Conservation (phyloP, 2,888 invertebrate species). For the Cerceris rybyensis region DNA sequence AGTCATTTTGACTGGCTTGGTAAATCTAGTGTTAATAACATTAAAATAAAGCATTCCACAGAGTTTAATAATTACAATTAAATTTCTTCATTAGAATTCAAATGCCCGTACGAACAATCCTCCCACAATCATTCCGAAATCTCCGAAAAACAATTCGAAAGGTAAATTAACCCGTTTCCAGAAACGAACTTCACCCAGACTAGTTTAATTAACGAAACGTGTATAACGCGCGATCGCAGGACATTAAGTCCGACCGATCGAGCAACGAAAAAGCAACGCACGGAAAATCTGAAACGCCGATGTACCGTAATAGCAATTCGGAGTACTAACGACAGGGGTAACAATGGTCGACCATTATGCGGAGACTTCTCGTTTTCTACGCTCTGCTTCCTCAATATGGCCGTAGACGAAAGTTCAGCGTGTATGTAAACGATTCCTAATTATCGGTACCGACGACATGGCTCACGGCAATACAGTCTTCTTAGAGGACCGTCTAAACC, state of each 20-base stretch:
- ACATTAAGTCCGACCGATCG: constrained; percentile 31
- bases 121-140: not conserved
- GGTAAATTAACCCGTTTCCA: not conserved
- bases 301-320: constrained; percentile 31
- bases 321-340: constrained; percentile 25
- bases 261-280: constrained; percentile 6
- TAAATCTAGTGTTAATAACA: too few species aligned
- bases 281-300: constrained; percentile 28
- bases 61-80: too few species aligned
- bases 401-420: constrained; percentile 30
- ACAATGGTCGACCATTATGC: constrained; percentile 49
- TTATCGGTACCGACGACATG: constrained; percentile 54
- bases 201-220: constrained; percentile 23
- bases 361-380: constrained; percentile 40
- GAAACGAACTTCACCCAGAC: not conserved
- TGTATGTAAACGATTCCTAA: constrained; percentile 63
- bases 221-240: constrained; percentile 7
- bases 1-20: too few species aligned
- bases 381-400: constrained; percentile 25
- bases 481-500: constrained; percentile 23
- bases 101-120: too few species aligned
- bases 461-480: constrained; percentile 23
- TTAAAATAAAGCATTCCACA: too few species aligned
- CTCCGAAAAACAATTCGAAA: not conserved
- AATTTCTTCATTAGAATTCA: too few species aligned